Evolutionary conservation across 2,113 vertebrate genomes (phyloP), one percentile per base, ranked within the genome.

Genomic region (Tenebrosternarchus preto): DNA sequence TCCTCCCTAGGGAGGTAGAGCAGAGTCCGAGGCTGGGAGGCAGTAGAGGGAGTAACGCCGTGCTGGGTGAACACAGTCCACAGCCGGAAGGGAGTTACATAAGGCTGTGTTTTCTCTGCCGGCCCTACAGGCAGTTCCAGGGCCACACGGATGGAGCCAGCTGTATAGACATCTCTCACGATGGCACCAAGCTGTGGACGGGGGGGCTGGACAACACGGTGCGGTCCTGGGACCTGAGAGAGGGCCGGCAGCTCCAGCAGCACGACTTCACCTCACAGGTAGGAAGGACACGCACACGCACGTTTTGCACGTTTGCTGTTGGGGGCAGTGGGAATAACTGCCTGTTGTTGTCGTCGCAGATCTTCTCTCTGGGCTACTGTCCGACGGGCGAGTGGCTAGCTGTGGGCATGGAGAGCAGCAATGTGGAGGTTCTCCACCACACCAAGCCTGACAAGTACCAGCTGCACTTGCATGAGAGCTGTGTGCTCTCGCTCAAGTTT

Each of bases 251-350:
- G 90, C 95, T 99, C 4, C 97, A 99, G 92, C 97, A 99, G 80
- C 97, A 99, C 0, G 97, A 99, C 92, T 99, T 99, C 53, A 98
- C 96, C 87, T 99, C 97, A 78, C 97, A 99, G 95, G 97, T 98
- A 43, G 74, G 19, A 12, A 15, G 43, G 5, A 50, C 43, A 19
- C 3, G 4, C 53, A 59, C 46, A 59, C 27, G 43, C 19, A 39
- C 59, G 8, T 39, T 50, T 50, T 9, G 43, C 12, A 3, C 15
- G 11, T 12, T 4, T 55, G 17, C 25, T 27, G 68, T 16, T 22
- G n/a, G 85, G 72, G 78, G 0, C n/a, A 16, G 29, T 33, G 74
- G 17, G 61, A 53, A 2, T 39, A 68, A 68, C n/a, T 11, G 25
- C 12, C 29, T 68, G 29, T 0, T n/a, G 1, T 27, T 2, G 0